Evolutionary conservation across 2,113 vertebrate genomes (phyloP), one percentile per base, ranked within the genome.

Genomic region (Otolemur garnettii): DNA sequence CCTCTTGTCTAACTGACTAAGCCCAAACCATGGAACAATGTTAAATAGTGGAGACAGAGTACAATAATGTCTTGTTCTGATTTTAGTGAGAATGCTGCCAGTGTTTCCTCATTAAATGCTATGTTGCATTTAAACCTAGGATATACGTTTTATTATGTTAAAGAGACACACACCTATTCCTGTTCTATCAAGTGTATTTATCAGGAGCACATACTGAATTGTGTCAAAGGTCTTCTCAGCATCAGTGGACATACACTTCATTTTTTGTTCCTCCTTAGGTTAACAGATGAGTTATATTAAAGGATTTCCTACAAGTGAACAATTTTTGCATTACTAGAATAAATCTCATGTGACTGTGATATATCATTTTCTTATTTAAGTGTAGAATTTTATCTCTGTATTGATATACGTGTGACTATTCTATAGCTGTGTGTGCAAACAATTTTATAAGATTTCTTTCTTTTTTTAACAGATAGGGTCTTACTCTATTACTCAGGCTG

Each of bases 71-170:
- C 26, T 74, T 50, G 10, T 59, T 96, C 10, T 22, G 72, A 9
- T 59, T 57, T 68, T 88, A 87, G 80, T 21, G 38, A 26, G 42
- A 86, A 53, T 82, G 33, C 11, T 69, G 53, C 12, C 14, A 75
- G 18, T 57, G n/a, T 86, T 91, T 75, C 75, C 50, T 74, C 33
- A 82, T 68, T 80, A 74, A 89, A 24, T 90, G 45, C 72, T 74
- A 87, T 11, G 59, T 62, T 95, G 21, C 26, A 91, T 74, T 91
- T 87, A 66, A 74, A 92, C 64, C 38, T 24, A 33, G 38, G 60
- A 21, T 75, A 82, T 69, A 38, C 28, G 17, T 80, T 87, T 71
- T 35, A 80, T 64, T 26, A 64, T 12, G 60, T 26, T 64, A 60
- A 86, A 26, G 15, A 80, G 64, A 93, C 21, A 86, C 0, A 0